Conservation (phyloP, 2,113 vertebrate genomes). For the Muscicapa adusta region DNA sequence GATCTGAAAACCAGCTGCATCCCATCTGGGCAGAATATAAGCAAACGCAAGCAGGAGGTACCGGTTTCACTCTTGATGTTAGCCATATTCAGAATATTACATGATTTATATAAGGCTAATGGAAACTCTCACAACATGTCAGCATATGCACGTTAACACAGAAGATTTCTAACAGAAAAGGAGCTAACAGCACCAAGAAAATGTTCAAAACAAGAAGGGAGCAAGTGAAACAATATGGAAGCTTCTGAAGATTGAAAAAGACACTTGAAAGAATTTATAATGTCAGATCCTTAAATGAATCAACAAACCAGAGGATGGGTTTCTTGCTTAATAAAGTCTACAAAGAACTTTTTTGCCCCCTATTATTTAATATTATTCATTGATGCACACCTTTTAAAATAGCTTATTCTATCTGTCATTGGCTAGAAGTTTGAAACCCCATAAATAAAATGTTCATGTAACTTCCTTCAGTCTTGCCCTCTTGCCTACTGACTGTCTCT, state of each 20-base stretch:
- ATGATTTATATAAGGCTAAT: neutral
- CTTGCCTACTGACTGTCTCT: neutral
- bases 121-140: neutral
- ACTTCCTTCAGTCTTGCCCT: neutral
- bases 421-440: neutral
- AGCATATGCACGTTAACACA: neutral
- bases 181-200: neutral
- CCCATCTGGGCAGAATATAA: neutral
- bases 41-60: neutral
- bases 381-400: neutral
- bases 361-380: neutral
- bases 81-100: neutral
- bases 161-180: neutral
- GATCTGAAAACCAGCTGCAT: neutral
- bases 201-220: neutral
- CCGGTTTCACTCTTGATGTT: neutral
- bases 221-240: neutral
- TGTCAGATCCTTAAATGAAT: neutral
- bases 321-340: neutral
- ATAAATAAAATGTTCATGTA: neutral
- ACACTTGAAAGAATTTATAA: neutral
- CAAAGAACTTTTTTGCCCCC: fast-evolving
- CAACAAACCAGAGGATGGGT: neutral
- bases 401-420: neutral
- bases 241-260: neutral